Evolutionary conservation across 2,888 invertebrate species (phyloP), one percentile per base, ranked within the genome.

Genomic region (Tuta absoluta): DNA sequence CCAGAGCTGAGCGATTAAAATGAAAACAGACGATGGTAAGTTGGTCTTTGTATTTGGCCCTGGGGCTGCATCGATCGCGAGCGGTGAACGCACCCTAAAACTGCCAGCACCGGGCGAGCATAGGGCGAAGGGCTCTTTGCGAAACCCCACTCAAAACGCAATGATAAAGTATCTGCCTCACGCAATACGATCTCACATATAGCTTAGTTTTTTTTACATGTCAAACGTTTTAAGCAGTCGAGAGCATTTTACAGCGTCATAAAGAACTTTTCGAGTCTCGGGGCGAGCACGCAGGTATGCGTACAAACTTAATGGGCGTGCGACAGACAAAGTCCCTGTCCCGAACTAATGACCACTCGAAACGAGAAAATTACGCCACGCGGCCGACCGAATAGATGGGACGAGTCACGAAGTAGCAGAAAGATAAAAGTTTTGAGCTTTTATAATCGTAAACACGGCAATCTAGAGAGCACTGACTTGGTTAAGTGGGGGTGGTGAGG

Each of bases 281-380:
- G 68, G 70, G 69, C 71, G 70, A 70, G 74, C 72, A 74, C 72
- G 72, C 74, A 75, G 79, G 81, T 78, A 80, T 79, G 81, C 85
- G 83, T 82, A 80, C 79, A 79, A 77, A 80, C 79, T 82, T 87
- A 88, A 90, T 86, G 82, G 82, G 77, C 77, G 78, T 79, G 83
- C 82, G 86, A 85, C 83, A 82, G 80, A 79, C 83, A 81, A 81
- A 84, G 64, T 65, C 63, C 81, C 79, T 79, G 84, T 86, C 84
- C 81, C 82, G 81, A 82, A 87, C 87, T 90, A 91, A 91, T 90
- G 90, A 87, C 87, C 86, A 87, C 86, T 87, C 82, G 82, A 84
- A 86, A 84, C 81, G 82, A 84, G 89, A 85, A 86, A 89, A 90
- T 89, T 87, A 88, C 87, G 76, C 79, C 78, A 75, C 73, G 75